These are phyloP conservation scores for Okapia johnstoni DNA, from an alignment of 2,113 vertebrate species.

Conservation along the genomic window DNA sequence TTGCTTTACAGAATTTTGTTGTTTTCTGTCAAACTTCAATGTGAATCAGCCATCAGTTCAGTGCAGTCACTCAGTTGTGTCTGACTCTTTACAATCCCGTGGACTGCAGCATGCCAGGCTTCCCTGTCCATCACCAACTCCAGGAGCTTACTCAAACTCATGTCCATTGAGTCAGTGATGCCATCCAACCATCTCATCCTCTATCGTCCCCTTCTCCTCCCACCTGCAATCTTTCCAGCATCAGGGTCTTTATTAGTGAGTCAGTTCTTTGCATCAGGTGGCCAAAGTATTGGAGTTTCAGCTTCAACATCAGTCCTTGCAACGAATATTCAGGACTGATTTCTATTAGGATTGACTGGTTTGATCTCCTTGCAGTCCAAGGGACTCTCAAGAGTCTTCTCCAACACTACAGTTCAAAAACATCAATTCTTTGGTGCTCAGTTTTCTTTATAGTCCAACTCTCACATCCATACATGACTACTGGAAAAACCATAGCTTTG, in stretches of 20 bases:
- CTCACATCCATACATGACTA: not conserved
- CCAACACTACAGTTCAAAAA: not conserved
- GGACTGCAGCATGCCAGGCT: fast-evolving
- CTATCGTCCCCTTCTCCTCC: not conserved
- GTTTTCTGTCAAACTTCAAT: not conserved
- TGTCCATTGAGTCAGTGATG: not conserved
- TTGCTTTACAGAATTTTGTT: not conserved
- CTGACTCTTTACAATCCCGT: not conserved
- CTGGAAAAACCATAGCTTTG: not conserved
- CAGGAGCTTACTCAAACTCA: not conserved
- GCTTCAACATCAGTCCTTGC: not conserved
- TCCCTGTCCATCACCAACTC: not conserved
- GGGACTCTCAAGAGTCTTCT: not conserved
- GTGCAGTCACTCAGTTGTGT: not conserved
- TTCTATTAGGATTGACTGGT: not conserved
- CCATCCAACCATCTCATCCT: not conserved
- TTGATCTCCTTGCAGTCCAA: not conserved
- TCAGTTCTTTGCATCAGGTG: fast-evolving
- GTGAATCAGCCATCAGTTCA: not conserved
- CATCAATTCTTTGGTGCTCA: not conserved
- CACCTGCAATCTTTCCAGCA: not conserved
- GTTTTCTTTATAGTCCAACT: not conserved
- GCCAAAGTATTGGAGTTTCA: not conserved
- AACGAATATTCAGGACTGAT: not conserved
- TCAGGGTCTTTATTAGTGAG: not conserved